Conservation (phyloP, 2,888 invertebrate genomes). For the Gymnocheta viridis region DNA sequence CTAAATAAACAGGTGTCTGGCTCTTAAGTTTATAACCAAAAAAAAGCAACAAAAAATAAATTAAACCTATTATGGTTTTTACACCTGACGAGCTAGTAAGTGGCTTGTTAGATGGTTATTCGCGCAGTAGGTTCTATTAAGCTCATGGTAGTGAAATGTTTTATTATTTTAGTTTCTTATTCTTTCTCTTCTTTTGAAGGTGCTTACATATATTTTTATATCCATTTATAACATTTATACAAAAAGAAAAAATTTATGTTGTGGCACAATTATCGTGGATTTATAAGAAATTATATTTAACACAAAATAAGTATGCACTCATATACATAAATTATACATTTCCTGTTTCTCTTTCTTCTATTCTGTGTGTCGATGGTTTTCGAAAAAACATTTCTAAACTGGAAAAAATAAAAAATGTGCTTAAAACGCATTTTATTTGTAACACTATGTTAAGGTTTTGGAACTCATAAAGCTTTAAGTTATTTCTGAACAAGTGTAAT, state of each 20-base stretch:
- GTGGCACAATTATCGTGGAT: background rate
- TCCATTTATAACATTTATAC: background rate
- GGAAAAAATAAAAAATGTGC: too few relatives aligned
- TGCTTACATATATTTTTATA: background rate
- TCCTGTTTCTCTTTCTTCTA: too few relatives aligned
- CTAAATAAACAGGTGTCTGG: slow-evolving; percentile 52
- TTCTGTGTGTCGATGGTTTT: too few relatives aligned
- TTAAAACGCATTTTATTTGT: too few relatives aligned
- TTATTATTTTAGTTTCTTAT: slow-evolving; percentile 11
- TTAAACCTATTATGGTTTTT: slow-evolving; percentile 49
- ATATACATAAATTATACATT: too few relatives aligned
- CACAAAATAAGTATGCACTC: background rate
- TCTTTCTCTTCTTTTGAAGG: background rate
- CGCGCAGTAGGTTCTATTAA: slow-evolving; percentile 4
- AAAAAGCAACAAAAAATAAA: slow-evolving; percentile 12
- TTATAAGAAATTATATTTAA: background rate
- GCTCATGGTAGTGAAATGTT: slow-evolving; percentile 11
- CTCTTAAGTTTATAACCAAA: slow-evolving; percentile 39
- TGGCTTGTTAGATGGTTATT: slow-evolving; percentile 23
- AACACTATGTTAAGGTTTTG: too few relatives aligned
- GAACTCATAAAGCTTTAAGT: too few relatives aligned
- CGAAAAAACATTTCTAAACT: too few relatives aligned
- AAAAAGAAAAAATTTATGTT: background rate
- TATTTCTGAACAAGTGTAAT: too few relatives aligned
- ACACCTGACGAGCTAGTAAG: slow-evolving; percentile 42